Conservation (phyloP, 2,113 vertebrate genomes). For the Gasterosteus aculeatus region DNA sequence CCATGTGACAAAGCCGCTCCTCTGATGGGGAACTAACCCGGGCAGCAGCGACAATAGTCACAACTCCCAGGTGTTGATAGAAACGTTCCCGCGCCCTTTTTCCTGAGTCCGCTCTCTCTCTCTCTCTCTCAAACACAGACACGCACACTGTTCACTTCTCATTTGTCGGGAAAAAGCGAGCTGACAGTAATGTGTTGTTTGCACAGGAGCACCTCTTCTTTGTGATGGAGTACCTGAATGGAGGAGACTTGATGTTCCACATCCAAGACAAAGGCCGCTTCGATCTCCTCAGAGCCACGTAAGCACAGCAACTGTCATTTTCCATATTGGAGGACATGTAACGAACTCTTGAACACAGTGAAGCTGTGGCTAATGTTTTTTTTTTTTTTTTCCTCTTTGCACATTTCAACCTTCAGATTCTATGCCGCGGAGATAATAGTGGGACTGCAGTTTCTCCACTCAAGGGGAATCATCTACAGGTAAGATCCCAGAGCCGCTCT, state of each 20-base stretch:
- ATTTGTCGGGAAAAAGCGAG: slow-evolving; percentile 15
- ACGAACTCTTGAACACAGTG: not conserved
- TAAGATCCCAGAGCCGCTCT: slow-evolving; percentile 57
- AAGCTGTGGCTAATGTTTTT: slow-evolving; percentile 11
- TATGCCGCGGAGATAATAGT: slow-evolving; percentile 93
- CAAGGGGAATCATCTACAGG: slow-evolving; percentile 96
- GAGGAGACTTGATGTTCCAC: slow-evolving; percentile 98
- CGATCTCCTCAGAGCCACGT: slow-evolving; percentile 92
- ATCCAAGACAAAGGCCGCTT: slow-evolving; percentile 98
- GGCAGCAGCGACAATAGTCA: slow-evolving; percentile 50
- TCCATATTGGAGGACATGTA: not conserved
- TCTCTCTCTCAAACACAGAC: not conserved
- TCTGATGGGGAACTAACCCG: slow-evolving; percentile 58
- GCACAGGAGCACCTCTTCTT: slow-evolving; percentile 96
- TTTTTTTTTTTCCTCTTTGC: slow-evolving; percentile 23
- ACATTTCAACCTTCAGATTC: slow-evolving; percentile 83
- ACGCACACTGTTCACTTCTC: not conserved
- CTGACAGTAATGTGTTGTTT: slow-evolving; percentile 48
- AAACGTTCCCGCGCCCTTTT: not conserved
- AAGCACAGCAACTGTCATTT: slow-evolving; percentile 54
- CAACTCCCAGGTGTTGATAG: slow-evolving; percentile 43
- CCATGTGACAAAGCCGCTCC: slow-evolving; percentile 2
- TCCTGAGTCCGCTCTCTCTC: slow-evolving; percentile 2
- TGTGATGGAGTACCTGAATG: slow-evolving; percentile 98
- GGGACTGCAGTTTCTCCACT: slow-evolving; percentile 95